phyloP scores from a whole-genome alignment of 2,113 vertebrate species.

The Motacilla tschutschensis region DNA sequence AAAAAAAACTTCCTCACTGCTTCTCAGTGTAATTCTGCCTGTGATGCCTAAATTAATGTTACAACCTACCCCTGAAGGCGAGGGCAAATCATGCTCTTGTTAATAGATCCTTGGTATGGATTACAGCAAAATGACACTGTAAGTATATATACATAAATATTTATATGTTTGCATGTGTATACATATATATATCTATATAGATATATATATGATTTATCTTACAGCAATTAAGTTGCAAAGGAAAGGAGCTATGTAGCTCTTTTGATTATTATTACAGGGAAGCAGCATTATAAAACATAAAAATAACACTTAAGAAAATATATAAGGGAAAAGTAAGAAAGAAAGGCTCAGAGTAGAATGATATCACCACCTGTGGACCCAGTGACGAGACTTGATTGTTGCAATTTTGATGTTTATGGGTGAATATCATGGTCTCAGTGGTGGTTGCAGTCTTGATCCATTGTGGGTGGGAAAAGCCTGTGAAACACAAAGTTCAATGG shows the following conservation, averaged over 20 bases:
- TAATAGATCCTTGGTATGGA: neutral
- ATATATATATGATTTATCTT: neutral
- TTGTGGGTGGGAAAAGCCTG: neutral
- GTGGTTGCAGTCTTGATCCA: rapidly evolving
- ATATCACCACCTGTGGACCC: neutral
- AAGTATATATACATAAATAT: neutral
- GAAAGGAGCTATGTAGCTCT: neutral
- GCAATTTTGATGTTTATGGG: neutral
- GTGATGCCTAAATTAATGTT: neutral
- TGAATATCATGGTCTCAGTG: neutral
- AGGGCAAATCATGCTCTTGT: neutral
- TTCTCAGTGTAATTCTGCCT: neutral
- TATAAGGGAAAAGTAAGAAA: neutral
- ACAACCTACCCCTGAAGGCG: neutral
- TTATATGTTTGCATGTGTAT: neutral
- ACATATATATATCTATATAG: rapidly evolving
- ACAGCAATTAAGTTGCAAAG: neutral
- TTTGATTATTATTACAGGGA: neutral
- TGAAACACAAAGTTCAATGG: neutral
- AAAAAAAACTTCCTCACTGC: neutral
- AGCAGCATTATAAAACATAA: neutral
- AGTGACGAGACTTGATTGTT: neutral
- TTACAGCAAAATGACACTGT: rapidly evolving
- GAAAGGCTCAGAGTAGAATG: neutral
- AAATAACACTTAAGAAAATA: neutral